These are phyloP conservation scores for Nesometra sesokonis DNA, from an alignment of 35 echinoderm and acorn worm species.

Conservation along the genomic window DNA sequence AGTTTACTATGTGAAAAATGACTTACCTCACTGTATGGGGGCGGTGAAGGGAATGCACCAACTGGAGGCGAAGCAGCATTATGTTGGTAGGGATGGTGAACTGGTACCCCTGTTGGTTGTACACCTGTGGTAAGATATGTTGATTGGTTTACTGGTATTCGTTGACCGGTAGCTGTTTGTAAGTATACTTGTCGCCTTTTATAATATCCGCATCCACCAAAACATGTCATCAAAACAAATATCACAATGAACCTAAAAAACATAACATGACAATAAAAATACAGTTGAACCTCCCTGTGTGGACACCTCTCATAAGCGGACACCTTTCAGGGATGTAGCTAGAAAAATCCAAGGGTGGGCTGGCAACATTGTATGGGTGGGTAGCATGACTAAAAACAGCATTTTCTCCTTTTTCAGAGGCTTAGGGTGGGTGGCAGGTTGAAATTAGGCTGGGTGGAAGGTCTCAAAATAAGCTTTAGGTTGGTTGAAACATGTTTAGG, in stretches of 20 bases:
- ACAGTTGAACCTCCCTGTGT: too few relatives aligned
- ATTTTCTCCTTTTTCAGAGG: too few relatives aligned
- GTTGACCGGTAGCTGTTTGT: background rate
- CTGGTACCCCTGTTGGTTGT: background rate
- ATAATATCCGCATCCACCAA: slow-evolving; percentile 40
- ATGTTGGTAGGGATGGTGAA: background rate
- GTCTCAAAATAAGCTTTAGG: too few relatives aligned
- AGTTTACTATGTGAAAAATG: too few relatives aligned
- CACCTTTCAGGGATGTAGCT: too few relatives aligned
- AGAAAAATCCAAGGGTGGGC: too few relatives aligned
- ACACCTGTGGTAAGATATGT: background rate
- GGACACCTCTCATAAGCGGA: too few relatives aligned
- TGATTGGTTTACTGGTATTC: background rate
- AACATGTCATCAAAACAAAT: slow-evolving; percentile 49
- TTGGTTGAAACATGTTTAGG: too few relatives aligned
- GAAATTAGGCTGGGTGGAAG: too few relatives aligned
- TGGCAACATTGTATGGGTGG: too few relatives aligned
- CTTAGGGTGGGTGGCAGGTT: too few relatives aligned
- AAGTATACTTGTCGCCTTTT: slow-evolving; percentile 17
- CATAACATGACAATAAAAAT: background rate
- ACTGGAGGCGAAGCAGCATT: background rate
- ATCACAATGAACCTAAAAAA: slow-evolving; percentile 26
- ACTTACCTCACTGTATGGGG: slow-evolving; percentile 56
- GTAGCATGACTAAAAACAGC: too few relatives aligned
- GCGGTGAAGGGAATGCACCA: slow-evolving; percentile 23